phyloP scores from a whole-genome alignment of 2,888 invertebrate genomes.

The Euplexia lucipara region DNA sequence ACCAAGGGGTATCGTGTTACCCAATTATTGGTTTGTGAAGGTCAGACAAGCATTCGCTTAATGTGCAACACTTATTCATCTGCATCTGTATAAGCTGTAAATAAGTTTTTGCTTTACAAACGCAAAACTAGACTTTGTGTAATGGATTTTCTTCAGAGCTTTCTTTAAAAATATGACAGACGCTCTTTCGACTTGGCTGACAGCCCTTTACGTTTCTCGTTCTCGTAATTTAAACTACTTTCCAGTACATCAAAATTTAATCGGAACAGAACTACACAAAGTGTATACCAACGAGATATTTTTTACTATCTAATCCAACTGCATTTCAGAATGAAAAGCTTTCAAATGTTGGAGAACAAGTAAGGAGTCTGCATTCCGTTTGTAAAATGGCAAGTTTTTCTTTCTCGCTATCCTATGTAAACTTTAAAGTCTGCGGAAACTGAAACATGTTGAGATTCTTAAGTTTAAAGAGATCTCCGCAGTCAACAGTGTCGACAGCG shows the following conservation, averaged over 20 bases:
- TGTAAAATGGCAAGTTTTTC: slow-evolving; percentile 29
- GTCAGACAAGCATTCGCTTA: no score
- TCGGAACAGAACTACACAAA: slow-evolving; percentile 18
- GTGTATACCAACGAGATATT: background rate
- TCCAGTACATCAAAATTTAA: slow-evolving; percentile 41
- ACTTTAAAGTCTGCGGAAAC: slow-evolving; percentile 50
- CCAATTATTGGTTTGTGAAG: no score
- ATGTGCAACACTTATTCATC: no score
- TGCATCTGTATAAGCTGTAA: no score
- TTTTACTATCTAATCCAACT: slow-evolving; percentile 22
- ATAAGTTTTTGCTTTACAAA: background rate
- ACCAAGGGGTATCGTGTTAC: no score
- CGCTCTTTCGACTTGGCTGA: slow-evolving; percentile 18
- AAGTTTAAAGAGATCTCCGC: slow-evolving; percentile 49
- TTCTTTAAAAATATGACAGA: slow-evolving; percentile 2
- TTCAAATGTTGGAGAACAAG: slow-evolving; percentile 47
- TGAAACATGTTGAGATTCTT: slow-evolving; percentile 43
- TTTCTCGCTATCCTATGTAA: slow-evolving; percentile 36
- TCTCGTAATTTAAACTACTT: slow-evolving; percentile 37
- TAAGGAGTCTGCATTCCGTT: slow-evolving; percentile 25
- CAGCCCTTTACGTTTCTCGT: slow-evolving; percentile 9
- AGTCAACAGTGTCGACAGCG: slow-evolving; percentile 27
- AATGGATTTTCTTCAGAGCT: slow-evolving; percentile 13
- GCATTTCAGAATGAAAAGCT: slow-evolving; percentile 38
- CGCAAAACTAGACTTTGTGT: background rate